A percentile compares a stretch with the other conserved stretches of the same genome.
These are phyloP conservation scores for Eueremaeus valkanovi DNA, from an alignment of 2,888 invertebrate genomes.

Conservation along the genomic window DNA sequence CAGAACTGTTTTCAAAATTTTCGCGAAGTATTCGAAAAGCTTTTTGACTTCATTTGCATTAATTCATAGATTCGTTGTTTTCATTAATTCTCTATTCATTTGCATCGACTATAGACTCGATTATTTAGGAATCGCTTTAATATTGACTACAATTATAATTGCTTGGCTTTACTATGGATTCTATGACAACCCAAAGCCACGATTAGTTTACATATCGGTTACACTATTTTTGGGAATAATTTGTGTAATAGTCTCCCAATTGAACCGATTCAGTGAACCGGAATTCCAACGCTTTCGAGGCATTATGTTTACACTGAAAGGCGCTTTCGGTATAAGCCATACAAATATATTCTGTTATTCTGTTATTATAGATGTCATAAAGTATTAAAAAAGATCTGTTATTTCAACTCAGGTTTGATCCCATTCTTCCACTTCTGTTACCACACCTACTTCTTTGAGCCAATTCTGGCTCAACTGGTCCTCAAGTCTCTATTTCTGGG, in stretches of 20 bases:
- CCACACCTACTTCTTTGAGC: neutral
- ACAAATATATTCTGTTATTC: neutral
- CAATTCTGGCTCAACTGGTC: neutral
- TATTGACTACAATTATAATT: constrained; percentile 98
- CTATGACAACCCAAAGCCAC: constrained; percentile 53
- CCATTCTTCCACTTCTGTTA: neutral
- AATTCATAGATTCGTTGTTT: neutral
- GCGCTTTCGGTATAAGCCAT: neutral
- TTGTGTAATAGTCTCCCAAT: neutral
- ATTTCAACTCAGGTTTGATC: too few species aligned
- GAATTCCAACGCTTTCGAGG: constrained; percentile 4
- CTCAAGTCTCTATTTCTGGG: neutral
- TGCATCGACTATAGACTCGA: constrained; percentile 65
- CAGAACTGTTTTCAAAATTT: constrained; percentile 90
- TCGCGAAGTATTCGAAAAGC: constrained; percentile 66
- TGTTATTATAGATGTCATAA: too few species aligned
- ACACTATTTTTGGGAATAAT: neutral
- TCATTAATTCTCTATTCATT: neutral
- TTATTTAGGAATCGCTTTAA: constrained; percentile 95
- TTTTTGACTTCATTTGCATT: neutral
- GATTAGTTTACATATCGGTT: neutral
- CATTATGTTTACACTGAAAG: neutral
- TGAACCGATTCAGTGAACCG: constrained; percentile 8
- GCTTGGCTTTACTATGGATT: constrained; percentile 99
- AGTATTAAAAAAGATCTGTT: neutral